These are phyloP conservation scores for Eumaeus atala DNA, from an alignment of 1,140 invertebrate species.

Conservation along the genomic window DNA sequence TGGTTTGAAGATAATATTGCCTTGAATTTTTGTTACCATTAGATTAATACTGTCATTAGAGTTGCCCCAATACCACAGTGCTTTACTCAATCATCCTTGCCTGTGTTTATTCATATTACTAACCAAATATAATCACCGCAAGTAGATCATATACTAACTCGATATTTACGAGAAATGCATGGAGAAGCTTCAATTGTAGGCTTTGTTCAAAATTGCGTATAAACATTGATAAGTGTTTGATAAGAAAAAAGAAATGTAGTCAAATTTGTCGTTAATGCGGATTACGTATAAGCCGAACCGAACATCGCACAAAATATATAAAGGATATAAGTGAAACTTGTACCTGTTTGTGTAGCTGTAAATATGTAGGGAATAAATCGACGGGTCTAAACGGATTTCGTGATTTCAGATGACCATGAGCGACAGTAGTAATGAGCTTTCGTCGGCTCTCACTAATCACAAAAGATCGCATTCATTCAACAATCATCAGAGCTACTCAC, in stretches of 20 bases:
- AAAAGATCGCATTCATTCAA: slow-evolving; percentile 80
- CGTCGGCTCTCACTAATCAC: slow-evolving; percentile 69
- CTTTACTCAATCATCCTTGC: slow-evolving; percentile 76
- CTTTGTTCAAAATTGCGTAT: no score
- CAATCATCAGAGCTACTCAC: slow-evolving; percentile 79
- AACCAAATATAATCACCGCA: slow-evolving; percentile 60
- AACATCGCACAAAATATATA: no score
- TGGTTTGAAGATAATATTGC: slow-evolving; percentile 67
- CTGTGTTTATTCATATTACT: slow-evolving; percentile 73
- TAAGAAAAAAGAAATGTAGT: no score
- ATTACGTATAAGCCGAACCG: no score
- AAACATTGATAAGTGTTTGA: no score
- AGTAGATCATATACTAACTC: slow-evolving; percentile 63
- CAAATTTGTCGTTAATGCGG: no score
- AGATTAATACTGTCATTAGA: slow-evolving; percentile 65
- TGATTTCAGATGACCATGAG: slow-evolving; percentile 62
- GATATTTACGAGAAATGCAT: slow-evolving; percentile 52
- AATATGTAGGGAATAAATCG: background rate
- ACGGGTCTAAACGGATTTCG: slow-evolving; percentile 1
- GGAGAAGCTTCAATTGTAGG: slow-evolving; percentile 45
- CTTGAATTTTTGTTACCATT: slow-evolving; percentile 66
- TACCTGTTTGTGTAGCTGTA: background rate
- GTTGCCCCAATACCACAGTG: slow-evolving; percentile 67
- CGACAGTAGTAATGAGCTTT: slow-evolving; percentile 64
- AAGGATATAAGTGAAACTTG: background rate